Conservation (phyloP, 2,888 invertebrate genomes). For the Rhodophaea formosa region DNA sequence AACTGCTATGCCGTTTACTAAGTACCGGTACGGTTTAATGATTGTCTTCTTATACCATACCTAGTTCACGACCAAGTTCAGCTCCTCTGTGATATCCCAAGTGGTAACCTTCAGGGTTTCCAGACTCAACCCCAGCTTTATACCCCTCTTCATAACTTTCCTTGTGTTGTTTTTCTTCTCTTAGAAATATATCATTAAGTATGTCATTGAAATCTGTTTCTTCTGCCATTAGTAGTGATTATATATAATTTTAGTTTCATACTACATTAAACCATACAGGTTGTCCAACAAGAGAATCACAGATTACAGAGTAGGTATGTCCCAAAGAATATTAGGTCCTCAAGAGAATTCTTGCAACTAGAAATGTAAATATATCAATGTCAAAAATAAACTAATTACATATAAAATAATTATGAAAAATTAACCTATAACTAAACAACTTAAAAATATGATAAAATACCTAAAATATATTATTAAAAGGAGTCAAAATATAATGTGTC, state of each 20-base stretch:
- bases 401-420: too few species aligned
- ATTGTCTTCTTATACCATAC: constrained; percentile 35
- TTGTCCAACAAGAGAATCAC: too few species aligned
- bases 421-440: too few species aligned
- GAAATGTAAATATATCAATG: too few species aligned
- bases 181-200: constrained; percentile 85
- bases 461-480: too few species aligned
- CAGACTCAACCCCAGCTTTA: constrained; percentile 81
- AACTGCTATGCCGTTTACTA: not conserved
- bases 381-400: too few species aligned
- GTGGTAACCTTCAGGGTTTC: constrained; percentile 85
- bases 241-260: not conserved
- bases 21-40: not conserved
- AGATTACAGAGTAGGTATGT: too few species aligned
- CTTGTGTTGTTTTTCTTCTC: constrained; percentile 84
- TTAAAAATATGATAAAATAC: too few species aligned
- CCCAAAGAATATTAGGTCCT: too few species aligned
- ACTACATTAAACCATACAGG: not conserved
- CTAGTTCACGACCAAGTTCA: constrained; percentile 87
- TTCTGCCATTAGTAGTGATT: constrained; percentile 53
- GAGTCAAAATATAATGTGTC: too few species aligned
- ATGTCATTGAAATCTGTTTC: constrained; percentile 87
- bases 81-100: constrained; percentile 89
- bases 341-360: too few species aligned
- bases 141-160: constrained; percentile 86